These are phyloP conservation scores for Kryptolebias marmoratus DNA, from an alignment of 2,113 vertebrate genomes.

Conservation along the genomic window DNA sequence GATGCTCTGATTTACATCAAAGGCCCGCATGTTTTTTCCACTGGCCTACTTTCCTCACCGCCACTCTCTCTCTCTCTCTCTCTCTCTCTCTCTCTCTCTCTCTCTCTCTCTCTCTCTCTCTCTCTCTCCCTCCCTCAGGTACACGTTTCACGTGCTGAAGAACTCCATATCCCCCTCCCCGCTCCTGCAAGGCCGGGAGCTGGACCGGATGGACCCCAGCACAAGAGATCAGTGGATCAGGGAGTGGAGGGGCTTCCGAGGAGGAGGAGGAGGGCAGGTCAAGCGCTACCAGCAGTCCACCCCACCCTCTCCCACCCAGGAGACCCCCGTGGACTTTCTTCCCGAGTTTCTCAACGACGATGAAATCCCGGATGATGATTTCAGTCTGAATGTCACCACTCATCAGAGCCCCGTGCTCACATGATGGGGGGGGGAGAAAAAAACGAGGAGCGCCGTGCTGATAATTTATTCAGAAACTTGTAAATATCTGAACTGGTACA, in stretches of 20 bases:
- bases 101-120: slow-evolving; percentile 47
- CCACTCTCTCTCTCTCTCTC: slow-evolving; percentile 44
- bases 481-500: slow-evolving; percentile 32
- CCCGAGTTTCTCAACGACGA: neutral
- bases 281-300: slow-evolving; percentile 50
- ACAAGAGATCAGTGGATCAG: slow-evolving; percentile 80
- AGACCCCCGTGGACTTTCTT: slow-evolving; percentile 27
- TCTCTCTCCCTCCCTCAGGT: slow-evolving; percentile 80
- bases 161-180: slow-evolving; percentile 83
- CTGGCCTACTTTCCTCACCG: slow-evolving; percentile 77
- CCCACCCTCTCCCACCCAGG: slow-evolving; percentile 46
- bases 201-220: slow-evolving; percentile 81
- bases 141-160: slow-evolving; percentile 82
- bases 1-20: slow-evolving; percentile 80
- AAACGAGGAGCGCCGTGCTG: neutral
- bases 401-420: slow-evolving; percentile 8
- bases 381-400: slow-evolving; percentile 42
- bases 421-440: neutral
- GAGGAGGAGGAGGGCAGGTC: slow-evolving; percentile 35
- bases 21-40: slow-evolving; percentile 72
- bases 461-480: slow-evolving; percentile 63
- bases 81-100: too few relatives aligned
- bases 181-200: slow-evolving; percentile 82
- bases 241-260: slow-evolving; percentile 78
- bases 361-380: slow-evolving; percentile 44